Evolutionary conservation across 2,888 invertebrate species (phyloP).

Genomic region (Petrolisthes cinctipes): DNA sequence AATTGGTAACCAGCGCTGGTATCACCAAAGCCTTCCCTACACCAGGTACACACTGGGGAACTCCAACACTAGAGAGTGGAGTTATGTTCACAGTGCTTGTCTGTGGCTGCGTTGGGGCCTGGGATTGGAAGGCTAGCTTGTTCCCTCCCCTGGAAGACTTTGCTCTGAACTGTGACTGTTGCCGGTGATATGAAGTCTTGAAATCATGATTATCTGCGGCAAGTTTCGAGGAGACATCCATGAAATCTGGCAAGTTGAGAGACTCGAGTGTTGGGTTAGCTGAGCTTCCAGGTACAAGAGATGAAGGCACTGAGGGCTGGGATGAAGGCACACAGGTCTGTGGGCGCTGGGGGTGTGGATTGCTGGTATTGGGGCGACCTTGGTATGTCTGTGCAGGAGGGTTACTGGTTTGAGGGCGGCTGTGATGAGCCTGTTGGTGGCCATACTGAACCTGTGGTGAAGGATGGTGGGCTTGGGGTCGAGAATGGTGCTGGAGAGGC

Average conservation of each 20-base stretch:
- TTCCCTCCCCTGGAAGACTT: conserved; percentile 34
- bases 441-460: not conserved
- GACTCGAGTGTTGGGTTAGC: conserved; percentile 22
- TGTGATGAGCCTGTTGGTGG: not conserved
- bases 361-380: not conserved
- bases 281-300: conserved; percentile 40
- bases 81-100: conserved; percentile 44
- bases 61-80: conserved; percentile 48
- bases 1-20: conserved; percentile 46
- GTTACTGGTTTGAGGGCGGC: not conserved
- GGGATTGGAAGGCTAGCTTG: not conserved
- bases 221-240: conserved; percentile 33
- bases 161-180: conserved; percentile 16
- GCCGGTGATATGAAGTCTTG: not conserved
- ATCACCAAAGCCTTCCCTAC: conserved; percentile 52
- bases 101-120: not conserved
- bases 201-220: conserved; percentile 4
- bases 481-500: not conserved
- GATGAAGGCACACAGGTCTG: conserved; percentile 49
- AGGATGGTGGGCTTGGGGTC: not conserved
- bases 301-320: conserved; percentile 52
- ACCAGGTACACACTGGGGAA: conserved; percentile 49
- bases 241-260: conserved; percentile 31
- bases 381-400: not conserved
- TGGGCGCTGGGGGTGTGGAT: not conserved